Evolutionary conservation across 2,888 invertebrate genomes (phyloP).

Genomic region (Erebia epiphron): DNA sequence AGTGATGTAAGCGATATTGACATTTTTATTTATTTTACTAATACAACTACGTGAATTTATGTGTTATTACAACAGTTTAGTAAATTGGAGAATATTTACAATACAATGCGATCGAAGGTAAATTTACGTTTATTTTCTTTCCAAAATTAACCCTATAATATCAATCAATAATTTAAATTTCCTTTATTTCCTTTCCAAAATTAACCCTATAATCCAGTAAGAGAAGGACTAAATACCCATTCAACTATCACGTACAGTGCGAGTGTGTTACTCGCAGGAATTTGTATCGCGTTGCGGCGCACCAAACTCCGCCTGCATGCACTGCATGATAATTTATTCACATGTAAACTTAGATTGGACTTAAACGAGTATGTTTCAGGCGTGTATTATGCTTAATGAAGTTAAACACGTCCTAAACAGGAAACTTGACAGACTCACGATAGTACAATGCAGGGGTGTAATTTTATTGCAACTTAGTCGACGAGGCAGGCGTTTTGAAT

Average conservation of each 20-base stretch:
- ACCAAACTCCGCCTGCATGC: slow-evolving; percentile 55
- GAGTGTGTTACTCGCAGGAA: slow-evolving; percentile 36
- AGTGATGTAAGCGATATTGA: not conserved
- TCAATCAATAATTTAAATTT: no score
- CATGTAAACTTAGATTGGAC: slow-evolving; percentile 82
- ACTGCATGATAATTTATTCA: slow-evolving; percentile 80
- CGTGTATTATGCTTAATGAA: slow-evolving; percentile 80
- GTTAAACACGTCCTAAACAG: slow-evolving; percentile 76
- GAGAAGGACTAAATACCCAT: slow-evolving; percentile 16
- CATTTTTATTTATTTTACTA: not conserved
- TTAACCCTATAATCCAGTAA: slow-evolving; percentile 5
- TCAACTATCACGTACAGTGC: slow-evolving; percentile 17
- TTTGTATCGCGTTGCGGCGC: slow-evolving; percentile 45
- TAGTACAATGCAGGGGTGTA: slow-evolving; percentile 34
- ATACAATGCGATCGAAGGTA: not conserved
- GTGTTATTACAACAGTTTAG: not conserved
- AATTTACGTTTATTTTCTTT: not conserved
- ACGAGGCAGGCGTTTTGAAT: slow-evolving; percentile 24
- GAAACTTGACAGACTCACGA: slow-evolving; percentile 40
- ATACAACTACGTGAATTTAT: not conserved
- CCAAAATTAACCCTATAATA: no score
- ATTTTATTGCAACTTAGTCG: slow-evolving; percentile 33
- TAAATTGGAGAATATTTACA: no score
- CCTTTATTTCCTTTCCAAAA: not conserved
- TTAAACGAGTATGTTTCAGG: slow-evolving; percentile 80